Base-by-base conservation (phyloP, 2,888 invertebrate species). In the Anticlea derivata region DNA sequence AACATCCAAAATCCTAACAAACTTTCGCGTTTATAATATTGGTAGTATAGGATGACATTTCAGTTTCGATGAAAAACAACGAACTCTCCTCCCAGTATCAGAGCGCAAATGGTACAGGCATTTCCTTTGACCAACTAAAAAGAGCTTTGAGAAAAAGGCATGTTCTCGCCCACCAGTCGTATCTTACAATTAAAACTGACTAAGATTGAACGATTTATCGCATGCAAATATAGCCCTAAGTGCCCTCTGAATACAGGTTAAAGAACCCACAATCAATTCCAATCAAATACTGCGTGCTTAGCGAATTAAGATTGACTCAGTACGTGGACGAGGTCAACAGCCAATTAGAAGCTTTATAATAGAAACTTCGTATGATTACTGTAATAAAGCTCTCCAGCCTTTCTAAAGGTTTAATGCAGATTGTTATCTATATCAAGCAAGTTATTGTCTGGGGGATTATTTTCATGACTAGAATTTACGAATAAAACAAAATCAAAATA, bases 251-350 rank as follows among this genome's bases (percentile, higher is more conserved):
- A 59, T 29, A 56, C 41, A 53, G 58, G 45, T 50, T 33, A 53
- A 53, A 40, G 46, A 58, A 54, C 60, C 33, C 61, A 70, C 70
- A 75, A 78, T 80, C 73, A 76, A 73, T 75, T 68, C 62, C 73
- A 78, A 80, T 80, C 70, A 70, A 63, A 50, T 64, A 63, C 63
- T 66, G 61, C 61, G 61, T 64, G 65, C 68, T 50, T 55, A 52
- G 56, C 71, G 73, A 80, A 81, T 81, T 78, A 79, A 75, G 78
- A 77, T 70, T 75, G 78, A 80, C 75, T 74, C 46, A 62, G 68
- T 62, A 61, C 57, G 60, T 64, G 54, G 63, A 50, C 58, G 65
- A 73, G 80, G 80, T 82, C 83, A 83, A 80, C 71, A 73, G 68
- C 63, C 83, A 81, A 83, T 81, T 81, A 80, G 61, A 54, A 49